phyloP scores from a whole-genome alignment of 2,113 vertebrate species.

The Baryphthengus martii region DNA sequence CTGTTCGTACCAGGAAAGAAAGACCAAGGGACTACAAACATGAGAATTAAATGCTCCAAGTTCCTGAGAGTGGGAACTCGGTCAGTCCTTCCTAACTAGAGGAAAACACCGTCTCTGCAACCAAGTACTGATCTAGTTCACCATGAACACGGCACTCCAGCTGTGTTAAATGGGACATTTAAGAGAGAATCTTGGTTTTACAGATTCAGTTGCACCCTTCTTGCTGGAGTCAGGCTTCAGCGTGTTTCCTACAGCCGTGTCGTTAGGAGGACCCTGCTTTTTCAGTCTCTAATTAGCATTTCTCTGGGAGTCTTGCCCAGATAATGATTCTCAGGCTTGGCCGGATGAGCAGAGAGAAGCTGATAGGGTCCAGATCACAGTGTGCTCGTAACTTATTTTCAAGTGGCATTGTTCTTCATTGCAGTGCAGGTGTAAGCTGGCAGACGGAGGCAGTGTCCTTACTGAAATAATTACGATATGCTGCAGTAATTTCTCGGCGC shows the following conservation, averaged over 20 bases:
- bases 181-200: not conserved
- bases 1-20: not conserved
- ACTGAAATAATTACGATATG: not conserved
- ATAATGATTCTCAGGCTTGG: not conserved
- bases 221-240: not conserved
- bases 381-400: not conserved
- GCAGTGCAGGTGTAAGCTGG: not conserved
- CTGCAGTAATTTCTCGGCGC: not conserved
- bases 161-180: not conserved
- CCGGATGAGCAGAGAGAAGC: not conserved
- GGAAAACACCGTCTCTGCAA: not conserved
- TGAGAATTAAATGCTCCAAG: not conserved
- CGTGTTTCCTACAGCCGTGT: not conserved
- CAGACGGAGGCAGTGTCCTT: not conserved
- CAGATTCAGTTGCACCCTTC: not conserved
- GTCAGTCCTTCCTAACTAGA: not conserved
- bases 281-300: not conserved
- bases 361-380: not conserved
- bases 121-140: not conserved
- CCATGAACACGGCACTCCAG: rapidly evolving
- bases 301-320: not conserved
- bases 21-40: too few species aligned
- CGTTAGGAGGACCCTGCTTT: not conserved
- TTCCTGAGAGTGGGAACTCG: not conserved
- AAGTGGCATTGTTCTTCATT: not conserved